Evolutionary conservation across 30 jellyfish, hydroid and myxozoan species (phyloP), one percentile per base, ranked within the genome.

Genomic region (Hydractinia symbiolongicarpus): DNA sequence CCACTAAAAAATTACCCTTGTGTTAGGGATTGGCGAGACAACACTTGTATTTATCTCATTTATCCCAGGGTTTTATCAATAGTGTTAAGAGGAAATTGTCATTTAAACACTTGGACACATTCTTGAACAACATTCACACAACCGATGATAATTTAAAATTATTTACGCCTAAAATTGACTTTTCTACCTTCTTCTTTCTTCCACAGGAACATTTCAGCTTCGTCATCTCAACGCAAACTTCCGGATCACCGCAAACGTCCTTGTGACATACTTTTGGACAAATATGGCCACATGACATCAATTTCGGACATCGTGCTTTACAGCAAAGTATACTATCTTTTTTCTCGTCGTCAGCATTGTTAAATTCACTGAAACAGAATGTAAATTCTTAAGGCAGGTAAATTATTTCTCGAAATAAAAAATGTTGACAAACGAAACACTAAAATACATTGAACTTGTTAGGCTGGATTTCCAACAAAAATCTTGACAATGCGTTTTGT

Each of bases 261-360:
- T 81, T 54, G 60, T 90, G 97, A 55, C 97, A 90, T 8, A 81
- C 54, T 53, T 78, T 74, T 5, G 81, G 21, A 66, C 97, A 90
- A 6, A 84, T 82, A 78, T 90, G 97, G 4, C 97, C 95, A 79
- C 97, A 90, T 50, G 73, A 16, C 58, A 84, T 72, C 64, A 55
- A 30, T 73, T 85, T 85, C 1, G 93, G 93, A 78, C 97, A 90
- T 5, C 83, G 90, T 17, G 66, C 86, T 76, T 85, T 85, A 53
- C 97, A 90, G 49, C 91, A 79, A 51, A 44, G 76, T 50, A 62
- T 57, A 19, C 61, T 85, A 6, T 44, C 74, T 61, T 68, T 53
- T 8, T 56, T 73, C 53, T 66, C 87, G 8, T 21, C 77, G 8
- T 83, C 89, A 5, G 70, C 83, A 9, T 50, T 51, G 55, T 54